These are phyloP conservation scores for Leistus spinibarbis DNA, from an alignment of 2,888 invertebrate species.

Conservation along the genomic window DNA sequence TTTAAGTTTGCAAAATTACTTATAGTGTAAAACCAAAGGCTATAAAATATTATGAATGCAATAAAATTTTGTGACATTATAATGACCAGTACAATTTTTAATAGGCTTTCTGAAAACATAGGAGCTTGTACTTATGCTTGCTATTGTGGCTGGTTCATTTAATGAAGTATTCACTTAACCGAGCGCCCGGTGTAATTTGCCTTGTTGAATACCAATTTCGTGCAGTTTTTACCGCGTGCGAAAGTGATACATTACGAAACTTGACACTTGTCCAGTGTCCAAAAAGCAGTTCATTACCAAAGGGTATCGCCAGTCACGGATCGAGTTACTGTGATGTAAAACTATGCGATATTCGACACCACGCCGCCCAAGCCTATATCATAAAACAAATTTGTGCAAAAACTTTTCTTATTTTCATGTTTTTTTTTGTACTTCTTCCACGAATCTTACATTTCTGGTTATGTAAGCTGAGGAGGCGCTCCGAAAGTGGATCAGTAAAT, in stretches of 20 bases:
- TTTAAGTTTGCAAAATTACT: no score
- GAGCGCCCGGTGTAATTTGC: no score
- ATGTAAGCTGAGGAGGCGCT: neutral
- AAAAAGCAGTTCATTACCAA: slow-evolving; percentile 8
- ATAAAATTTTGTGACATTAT: no score
- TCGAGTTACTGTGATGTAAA: neutral
- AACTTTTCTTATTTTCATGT: neutral
- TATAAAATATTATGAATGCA: no score
- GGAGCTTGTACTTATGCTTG: no score
- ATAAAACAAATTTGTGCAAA: neutral
- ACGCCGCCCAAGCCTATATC: neutral
- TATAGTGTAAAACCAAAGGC: no score
- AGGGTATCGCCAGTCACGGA: neutral
- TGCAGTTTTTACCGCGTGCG: neutral
- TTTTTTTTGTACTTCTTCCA: slow-evolving; percentile 1
- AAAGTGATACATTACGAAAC: neutral
- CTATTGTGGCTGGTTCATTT: no score
- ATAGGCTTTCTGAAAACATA: no score
- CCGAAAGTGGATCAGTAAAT: neutral
- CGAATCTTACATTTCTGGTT: neutral
- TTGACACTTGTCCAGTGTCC: neutral
- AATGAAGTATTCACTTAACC: no score
- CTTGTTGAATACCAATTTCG: neutral
- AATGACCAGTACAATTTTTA: no score
- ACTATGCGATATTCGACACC: neutral